Evolutionary conservation across 2,113 vertebrate species (phyloP).

Genomic region (Xiphias gladius): DNA sequence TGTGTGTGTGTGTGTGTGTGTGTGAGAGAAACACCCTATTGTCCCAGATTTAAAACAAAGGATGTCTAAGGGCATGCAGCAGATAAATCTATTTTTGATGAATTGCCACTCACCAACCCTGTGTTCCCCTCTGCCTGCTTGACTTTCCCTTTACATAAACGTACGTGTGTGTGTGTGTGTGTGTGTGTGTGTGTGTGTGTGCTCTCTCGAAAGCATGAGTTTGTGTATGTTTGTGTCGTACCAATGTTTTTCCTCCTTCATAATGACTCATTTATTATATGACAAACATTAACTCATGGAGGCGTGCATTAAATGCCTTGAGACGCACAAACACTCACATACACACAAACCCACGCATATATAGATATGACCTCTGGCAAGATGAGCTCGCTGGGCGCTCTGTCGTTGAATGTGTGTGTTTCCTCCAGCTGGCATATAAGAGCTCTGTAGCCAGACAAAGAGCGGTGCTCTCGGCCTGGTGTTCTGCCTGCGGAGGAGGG

Average conservation of each 20-base stretch:
- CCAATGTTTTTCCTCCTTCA: constrained; percentile 13
- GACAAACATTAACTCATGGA: constrained; percentile 54
- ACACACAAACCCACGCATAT: background rate
- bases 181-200: constrained; percentile 6
- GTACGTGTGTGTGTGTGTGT: constrained; percentile 3
- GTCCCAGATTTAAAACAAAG: constrained; percentile 72
- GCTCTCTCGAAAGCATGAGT: too few relatives aligned
- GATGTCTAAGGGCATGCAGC: constrained; percentile 51
- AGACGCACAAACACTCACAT: constrained; percentile 19
- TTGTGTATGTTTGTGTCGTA: background rate
- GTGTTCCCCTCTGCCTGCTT: background rate
- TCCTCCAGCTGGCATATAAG: constrained; percentile 74
- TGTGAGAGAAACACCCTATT: background rate
- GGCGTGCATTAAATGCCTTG: constrained; percentile 49
- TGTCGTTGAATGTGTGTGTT: constrained; percentile 28
- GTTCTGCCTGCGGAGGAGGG: constrained; percentile 46
- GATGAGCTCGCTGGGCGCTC: constrained; percentile 41
- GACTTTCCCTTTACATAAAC: constrained; percentile 18
- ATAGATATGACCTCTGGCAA: constrained; percentile 42
- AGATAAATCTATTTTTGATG: constrained; percentile 75
- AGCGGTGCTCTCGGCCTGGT: constrained; percentile 54
- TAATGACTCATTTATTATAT: constrained; percentile 52
- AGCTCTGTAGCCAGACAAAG: constrained; percentile 75
- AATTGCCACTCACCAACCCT: constrained; percentile 43
- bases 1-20: background rate